Percentiles rank a stretch among this genome's conserved stretches.
phyloP scores from a whole-genome alignment of 2,888 invertebrate genomes.

The Lutraria lutraria region DNA sequence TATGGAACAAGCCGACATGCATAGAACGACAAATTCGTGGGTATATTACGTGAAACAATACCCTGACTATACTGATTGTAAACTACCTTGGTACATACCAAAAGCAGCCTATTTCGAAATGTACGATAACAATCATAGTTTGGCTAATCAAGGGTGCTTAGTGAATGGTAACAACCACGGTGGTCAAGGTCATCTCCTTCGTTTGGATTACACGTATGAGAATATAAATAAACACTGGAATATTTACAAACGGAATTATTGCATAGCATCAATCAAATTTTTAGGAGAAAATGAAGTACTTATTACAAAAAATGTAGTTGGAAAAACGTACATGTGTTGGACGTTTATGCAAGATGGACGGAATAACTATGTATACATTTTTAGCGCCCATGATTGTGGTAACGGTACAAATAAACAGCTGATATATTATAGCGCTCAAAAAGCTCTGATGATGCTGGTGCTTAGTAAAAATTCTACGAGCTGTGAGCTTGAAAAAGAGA shows the following conservation, averaged over 20 bases:
- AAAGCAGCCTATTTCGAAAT: constrained; percentile 60
- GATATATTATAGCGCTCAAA: constrained; percentile 52
- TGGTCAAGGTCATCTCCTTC: constrained; percentile 53
- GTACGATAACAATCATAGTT: constrained; percentile 51
- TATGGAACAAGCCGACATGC: constrained; percentile 39
- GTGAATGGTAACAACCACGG: constrained; percentile 36
- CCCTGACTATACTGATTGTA: constrained; percentile 62
- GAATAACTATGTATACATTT: constrained; percentile 60
- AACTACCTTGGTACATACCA: constrained; percentile 69
- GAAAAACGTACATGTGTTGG: constrained; percentile 62
- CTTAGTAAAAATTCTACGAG: constrained; percentile 54
- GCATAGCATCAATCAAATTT: constrained; percentile 66
- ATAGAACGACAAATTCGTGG: constrained; percentile 53
- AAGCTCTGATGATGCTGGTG: constrained; percentile 57
- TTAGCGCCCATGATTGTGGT: constrained; percentile 64
- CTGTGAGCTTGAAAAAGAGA: constrained; percentile 59
- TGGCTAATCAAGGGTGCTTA: constrained; percentile 60
- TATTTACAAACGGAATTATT: constrained; percentile 45
- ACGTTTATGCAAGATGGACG: constrained; percentile 56
- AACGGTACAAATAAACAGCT: constrained; percentile 69
- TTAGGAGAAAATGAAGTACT: constrained; percentile 67
- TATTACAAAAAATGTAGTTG: constrained; percentile 59
- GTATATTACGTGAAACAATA: constrained; percentile 59
- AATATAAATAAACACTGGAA: constrained; percentile 41
- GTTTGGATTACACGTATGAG: constrained; percentile 58